Conservation (phyloP, 2,888 invertebrate genomes). For the Xestia c-nigrum region DNA sequence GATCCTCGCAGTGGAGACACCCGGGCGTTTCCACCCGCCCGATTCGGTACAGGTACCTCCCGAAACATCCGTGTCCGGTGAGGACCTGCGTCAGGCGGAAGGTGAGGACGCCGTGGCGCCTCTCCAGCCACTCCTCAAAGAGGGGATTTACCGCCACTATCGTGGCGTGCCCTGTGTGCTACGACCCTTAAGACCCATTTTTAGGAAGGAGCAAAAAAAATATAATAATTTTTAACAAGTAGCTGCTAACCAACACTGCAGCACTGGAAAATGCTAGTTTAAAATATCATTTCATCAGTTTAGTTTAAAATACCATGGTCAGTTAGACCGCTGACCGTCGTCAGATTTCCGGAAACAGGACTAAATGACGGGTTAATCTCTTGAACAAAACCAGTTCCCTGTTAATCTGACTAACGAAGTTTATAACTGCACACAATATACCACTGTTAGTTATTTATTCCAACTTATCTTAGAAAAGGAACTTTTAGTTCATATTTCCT, state of each 20-base stretch:
- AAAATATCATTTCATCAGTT: not conserved
- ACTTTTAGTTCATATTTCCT: not conserved
- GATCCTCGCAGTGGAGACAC: too few relatives aligned
- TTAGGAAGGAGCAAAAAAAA: too few relatives aligned
- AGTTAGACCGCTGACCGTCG: not conserved
- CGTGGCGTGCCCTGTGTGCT: too few relatives aligned
- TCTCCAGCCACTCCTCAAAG: too few relatives aligned
- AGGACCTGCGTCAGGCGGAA: too few relatives aligned
- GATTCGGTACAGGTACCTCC: too few relatives aligned
- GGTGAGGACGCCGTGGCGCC: too few relatives aligned
- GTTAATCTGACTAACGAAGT: conserved; percentile 23
- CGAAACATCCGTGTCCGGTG: too few relatives aligned
- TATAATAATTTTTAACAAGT: too few relatives aligned
- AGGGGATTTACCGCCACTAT: too few relatives aligned
- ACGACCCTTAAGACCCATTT: too few relatives aligned
- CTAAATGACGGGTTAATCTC: conserved; percentile 27
- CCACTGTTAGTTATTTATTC: not conserved
- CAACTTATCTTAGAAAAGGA: conserved; percentile 1
- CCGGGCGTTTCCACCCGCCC: too few relatives aligned
- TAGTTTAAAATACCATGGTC: not conserved
- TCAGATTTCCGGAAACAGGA: not conserved
- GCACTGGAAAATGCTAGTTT: not conserved
- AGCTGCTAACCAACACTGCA: not conserved
- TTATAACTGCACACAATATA: conserved; percentile 1
- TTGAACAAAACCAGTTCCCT: conserved; percentile 5